A percentile compares a stretch with the other conserved stretches of the same genome.
These are phyloP conservation scores for Caracal caracal DNA, from an alignment of 2,113 vertebrate species.

Conservation along the genomic window DNA sequence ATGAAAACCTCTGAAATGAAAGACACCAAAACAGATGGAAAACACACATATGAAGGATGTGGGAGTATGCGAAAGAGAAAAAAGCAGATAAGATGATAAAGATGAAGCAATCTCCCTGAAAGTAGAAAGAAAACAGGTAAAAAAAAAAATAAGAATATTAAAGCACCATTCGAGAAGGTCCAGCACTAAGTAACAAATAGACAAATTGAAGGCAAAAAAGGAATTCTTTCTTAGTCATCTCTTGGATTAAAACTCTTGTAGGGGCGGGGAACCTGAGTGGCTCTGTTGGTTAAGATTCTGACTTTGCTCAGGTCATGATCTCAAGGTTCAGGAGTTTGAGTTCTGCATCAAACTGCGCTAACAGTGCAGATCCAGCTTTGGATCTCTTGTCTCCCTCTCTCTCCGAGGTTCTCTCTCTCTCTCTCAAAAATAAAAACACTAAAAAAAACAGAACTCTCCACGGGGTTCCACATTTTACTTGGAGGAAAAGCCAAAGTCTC, in stretches of 20 bases:
- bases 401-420: too few species aligned
- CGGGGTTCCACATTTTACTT: background rate
- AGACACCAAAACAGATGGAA: background rate
- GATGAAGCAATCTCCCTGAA: background rate
- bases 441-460: background rate
- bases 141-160: background rate
- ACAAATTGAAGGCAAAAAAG: background rate
- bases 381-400: too few species aligned
- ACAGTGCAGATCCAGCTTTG: too few species aligned
- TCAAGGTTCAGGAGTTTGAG: too few species aligned
- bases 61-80: background rate
- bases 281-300: too few species aligned
- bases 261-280: too few species aligned
- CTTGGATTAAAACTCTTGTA: background rate
- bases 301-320: too few species aligned
- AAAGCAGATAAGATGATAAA: background rate
- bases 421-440: too few species aligned
- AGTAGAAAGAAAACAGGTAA: background rate
- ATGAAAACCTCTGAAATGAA: conserved; percentile 1
- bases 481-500: background rate
- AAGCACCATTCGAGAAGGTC: background rate
- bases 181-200: background rate
- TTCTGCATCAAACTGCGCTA: too few species aligned
- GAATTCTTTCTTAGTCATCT: background rate
- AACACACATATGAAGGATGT: background rate